Evolutionary conservation across 2,797 vertebrate species (phyloP), one percentile per base, ranked within the genome.

Genomic region (Anguilla marmorata): DNA sequence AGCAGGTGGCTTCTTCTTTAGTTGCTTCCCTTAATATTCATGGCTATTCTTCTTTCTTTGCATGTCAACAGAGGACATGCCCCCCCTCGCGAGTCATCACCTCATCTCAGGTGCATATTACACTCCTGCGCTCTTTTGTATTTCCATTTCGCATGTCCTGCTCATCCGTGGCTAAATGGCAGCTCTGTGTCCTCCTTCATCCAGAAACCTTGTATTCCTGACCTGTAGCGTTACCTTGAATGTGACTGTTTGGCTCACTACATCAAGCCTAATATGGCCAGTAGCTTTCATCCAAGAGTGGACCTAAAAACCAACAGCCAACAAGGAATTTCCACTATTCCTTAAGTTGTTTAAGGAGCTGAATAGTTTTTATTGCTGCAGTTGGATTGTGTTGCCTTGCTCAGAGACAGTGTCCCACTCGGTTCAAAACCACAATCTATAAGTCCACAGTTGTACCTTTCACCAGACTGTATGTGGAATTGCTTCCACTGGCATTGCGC

Each of bases 71-170:
- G 94, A 93, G 60, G 88, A 89, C 93, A 95, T 94, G 60, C 92
- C 88, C 94, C 93, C 94, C 88, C 91, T 92, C 88, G 76, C 86
- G 86, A 50, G 92, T 91, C 89, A 90, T 91, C 90, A 92, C 54
- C 88, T 92, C 92, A 87, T 93, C 93, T 91, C 93, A 95, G 95
- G 94, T 95, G 94, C 94, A 92, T 86, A 87, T 89, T 88, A 92
- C 91, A 91, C 89, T 91, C 90, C 87, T 94, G 91, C 93, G 30
- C 30, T 52, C 24, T 63, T 63, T 63, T 63, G 58, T 63, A 63
- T 63, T 63, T 63, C 16, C 16, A 14, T 19, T 24, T 63, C 58
- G 2, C 16, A 60, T 4, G 16, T 63, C 21, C 48, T 30, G 24
- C 58, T 86, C 27, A 21, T 11, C 56, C 27, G 24, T 4, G 45